phyloP scores from a whole-genome alignment of 2,888 invertebrate species.

The Diplolepis rosae region DNA sequence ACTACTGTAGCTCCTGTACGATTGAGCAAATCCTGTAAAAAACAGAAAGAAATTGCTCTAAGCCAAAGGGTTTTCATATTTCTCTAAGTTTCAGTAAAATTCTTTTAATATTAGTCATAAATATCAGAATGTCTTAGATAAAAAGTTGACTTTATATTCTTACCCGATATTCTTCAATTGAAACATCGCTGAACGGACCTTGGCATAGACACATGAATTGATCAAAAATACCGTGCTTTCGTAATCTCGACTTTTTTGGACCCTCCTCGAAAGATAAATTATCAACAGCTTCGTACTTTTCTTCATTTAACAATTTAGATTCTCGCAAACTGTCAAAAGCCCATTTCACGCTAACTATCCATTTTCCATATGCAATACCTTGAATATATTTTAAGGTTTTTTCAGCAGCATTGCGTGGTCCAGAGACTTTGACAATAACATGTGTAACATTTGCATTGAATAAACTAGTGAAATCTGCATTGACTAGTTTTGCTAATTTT shows the following conservation, averaged over 20 bases:
- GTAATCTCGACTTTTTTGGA: slow-evolving; percentile 57
- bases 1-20: slow-evolving; percentile 57
- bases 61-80: no score
- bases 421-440: slow-evolving; percentile 56
- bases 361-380: slow-evolving; percentile 62
- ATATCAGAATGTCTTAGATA: no score
- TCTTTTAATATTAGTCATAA: no score
- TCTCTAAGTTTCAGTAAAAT: no score
- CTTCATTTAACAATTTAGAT: slow-evolving; percentile 53
- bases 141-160: no score
- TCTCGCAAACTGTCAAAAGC: slow-evolving; percentile 53
- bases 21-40: slow-evolving; percentile 57
- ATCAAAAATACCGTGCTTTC: slow-evolving; percentile 53
- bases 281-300: slow-evolving; percentile 62
- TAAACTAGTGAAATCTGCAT: slow-evolving; percentile 47
- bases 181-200: slow-evolving; percentile 56
- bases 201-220: slow-evolving; percentile 58
- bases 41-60: no score
- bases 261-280: slow-evolving; percentile 51
- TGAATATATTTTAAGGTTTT: slow-evolving; percentile 65
- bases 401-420: slow-evolving; percentile 47
- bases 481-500: slow-evolving; percentile 47
- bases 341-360: slow-evolving; percentile 61
- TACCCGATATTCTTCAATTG: slow-evolving; percentile 57
- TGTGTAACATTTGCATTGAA: slow-evolving; percentile 59